A percentile compares a stretch with the other conserved stretches of the same genome.
phyloP scores from a whole-genome alignment of 2,113 vertebrate species.

The Leucoraja erinaceus region DNA sequence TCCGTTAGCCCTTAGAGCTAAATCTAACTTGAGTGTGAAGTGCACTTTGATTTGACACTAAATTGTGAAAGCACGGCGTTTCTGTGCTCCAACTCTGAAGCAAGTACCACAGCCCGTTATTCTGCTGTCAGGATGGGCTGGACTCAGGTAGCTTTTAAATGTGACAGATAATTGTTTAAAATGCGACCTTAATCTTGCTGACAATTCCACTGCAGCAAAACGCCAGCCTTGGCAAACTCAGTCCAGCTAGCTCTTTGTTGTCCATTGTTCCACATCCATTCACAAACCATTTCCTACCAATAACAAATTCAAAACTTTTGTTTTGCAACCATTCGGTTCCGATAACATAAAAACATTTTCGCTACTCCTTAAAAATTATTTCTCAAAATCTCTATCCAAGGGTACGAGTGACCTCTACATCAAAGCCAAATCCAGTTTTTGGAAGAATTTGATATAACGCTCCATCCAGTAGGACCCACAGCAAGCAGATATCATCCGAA shows the following conservation, averaged over 20 bases:
- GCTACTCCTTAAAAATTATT: background rate
- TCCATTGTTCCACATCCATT: background rate
- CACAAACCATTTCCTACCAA: constrained; percentile 5
- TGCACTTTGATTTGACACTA: background rate
- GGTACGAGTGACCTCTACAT: background rate
- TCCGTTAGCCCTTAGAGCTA: too few relatives aligned
- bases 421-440: background rate
- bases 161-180: background rate
- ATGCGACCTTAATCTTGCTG: too few relatives aligned
- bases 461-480: background rate
- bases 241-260: background rate
- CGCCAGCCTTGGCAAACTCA: background rate
- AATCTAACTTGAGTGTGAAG: background rate
- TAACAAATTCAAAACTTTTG: background rate
- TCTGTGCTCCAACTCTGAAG: background rate
- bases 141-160: background rate
- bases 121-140: background rate
- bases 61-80: background rate
- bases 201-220: background rate
- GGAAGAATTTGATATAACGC: background rate
- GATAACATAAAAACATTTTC: background rate
- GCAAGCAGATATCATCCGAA: background rate
- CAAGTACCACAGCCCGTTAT: background rate
- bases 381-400: background rate
- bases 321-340: background rate